Base-by-base conservation (phyloP, 2,113 vertebrate genomes). In the Albula glossodonta region DNA sequence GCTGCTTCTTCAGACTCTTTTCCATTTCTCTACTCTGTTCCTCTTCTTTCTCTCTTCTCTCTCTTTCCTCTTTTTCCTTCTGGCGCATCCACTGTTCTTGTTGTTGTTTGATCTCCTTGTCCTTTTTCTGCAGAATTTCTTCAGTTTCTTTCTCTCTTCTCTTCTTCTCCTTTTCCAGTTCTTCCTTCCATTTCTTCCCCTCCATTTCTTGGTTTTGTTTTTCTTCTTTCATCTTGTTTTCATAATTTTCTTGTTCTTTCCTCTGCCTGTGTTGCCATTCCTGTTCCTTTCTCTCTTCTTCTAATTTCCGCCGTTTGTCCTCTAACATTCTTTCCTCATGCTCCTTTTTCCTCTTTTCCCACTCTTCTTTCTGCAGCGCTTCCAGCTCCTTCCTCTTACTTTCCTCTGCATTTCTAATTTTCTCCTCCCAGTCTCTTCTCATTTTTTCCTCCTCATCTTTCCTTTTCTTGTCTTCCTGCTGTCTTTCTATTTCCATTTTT, bases 31-130 rank as follows among this genome's bases (percentile, higher is more conserved):
- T 81, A 31, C 41, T 5, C 53, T 88, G 41, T n/a, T 17, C 19
- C 9, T 88, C 85, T 22, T 89, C 87, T 3, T 66, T 22, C 4
- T 84, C 49, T 48, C 10, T 88, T 56, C 80, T 81, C 15, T 50
- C 2, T 52, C 0, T 41, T 41, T 41, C 31, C 31, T 41, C 1
- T 13, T 87, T 82, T 41, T 85, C 19, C 80, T 85, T 57, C 53
- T 51, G 60, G 41, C 50, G 77, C 53, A 80, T 85, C 0, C 15
- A 51, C 0, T 82, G 52, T 3, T 83, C 22, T 17, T 85, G 6
- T 0, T 50, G 9, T 51, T 0, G 85, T 9, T 89, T 88, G 31
- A 4, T 3, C 0, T 86, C 60, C 0, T 87, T 90, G 8, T 91
- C 87, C 6, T 87, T 86, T 2, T 41, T 41, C 31, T 13, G 49